Base-by-base conservation (phyloP, 1,140 invertebrate species). In the Cotesia vestalis region DNA sequence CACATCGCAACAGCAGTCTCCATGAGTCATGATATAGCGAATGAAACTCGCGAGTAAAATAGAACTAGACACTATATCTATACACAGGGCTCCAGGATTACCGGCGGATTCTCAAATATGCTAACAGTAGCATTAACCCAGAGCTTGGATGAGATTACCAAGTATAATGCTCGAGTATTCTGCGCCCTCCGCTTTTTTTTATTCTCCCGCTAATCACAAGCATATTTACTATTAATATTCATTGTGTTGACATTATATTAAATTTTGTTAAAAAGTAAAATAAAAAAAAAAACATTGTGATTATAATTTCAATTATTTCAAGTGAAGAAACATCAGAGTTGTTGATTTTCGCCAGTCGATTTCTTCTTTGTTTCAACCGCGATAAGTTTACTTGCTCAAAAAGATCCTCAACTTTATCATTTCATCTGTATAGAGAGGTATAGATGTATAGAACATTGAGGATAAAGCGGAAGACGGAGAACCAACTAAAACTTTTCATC, bases 111-210 rank as follows among this genome's bases (percentile, higher is more conserved):
- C 67, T 76, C 69, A 72, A 73, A 73, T 76, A 73, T 76, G 72
- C 75, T 76, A 76, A 76, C 75, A 76, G 72, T 76, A 38, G 72
- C 72, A 76, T 76, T 73, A 75, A 73, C 74, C 71, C 64, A 57
- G 61, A 51, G 69, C 66, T 66, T 69, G 53, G 66, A 76, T 73
- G 61, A 73, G 69, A 76, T 76, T 73, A 76, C 72, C 64, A 73
- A 73, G 69, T 76, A 73, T 76, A 73, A 75, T 72, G 55, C 64
- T 20, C 51, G n/a, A 9, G 36, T 35, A 36, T 12, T n/a, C 35
- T 69, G 17, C 53, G 27, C 38, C 36, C 17, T 61, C 34, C 17
- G 20, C 34, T 34, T 11, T 5, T 36, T 38, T 63, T 12, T 20
- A 34, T 8, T 46, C 40, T 46, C 40, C 11, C 40, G 27, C 27